Percentiles rank a stretch among this genome's conserved stretches.
These are phyloP conservation scores for Nyctibius bracteatus DNA, from an alignment of 2,113 vertebrate species.

Conservation along the genomic window DNA sequence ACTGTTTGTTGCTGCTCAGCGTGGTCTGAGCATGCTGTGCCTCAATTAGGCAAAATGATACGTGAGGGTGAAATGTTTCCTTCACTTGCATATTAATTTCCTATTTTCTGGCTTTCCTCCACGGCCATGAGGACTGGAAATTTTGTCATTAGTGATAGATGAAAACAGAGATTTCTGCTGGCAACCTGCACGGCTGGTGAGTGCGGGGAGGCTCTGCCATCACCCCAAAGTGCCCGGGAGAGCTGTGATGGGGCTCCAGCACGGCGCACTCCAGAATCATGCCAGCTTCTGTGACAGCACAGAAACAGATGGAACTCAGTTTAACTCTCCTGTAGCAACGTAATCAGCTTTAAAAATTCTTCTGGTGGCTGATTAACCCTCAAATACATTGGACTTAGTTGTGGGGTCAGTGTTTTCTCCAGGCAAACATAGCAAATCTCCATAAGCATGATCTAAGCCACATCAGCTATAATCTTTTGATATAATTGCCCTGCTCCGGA, in stretches of 20 bases:
- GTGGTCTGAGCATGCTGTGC: background rate
- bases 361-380: background rate
- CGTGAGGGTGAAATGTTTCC: background rate
- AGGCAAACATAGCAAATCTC: background rate
- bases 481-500: background rate
- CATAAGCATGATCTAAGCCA: accelerated
- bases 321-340: background rate
- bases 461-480: background rate
- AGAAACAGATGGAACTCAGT: background rate
- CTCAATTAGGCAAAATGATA: accelerated
- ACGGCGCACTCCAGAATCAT: accelerated
- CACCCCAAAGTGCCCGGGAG: accelerated
- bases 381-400: background rate
- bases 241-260: accelerated
- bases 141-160: background rate
- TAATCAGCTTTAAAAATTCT: background rate
- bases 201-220: background rate
- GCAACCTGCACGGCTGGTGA: background rate
- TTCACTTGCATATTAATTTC: background rate
- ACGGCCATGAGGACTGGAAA: accelerated
- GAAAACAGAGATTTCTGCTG: background rate
- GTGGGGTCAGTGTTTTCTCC: background rate
- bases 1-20: background rate
- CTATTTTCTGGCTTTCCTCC: background rate
- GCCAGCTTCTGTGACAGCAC: accelerated